Conservation (phyloP, 1,140 invertebrate species). For the Drosophila tristis region DNA sequence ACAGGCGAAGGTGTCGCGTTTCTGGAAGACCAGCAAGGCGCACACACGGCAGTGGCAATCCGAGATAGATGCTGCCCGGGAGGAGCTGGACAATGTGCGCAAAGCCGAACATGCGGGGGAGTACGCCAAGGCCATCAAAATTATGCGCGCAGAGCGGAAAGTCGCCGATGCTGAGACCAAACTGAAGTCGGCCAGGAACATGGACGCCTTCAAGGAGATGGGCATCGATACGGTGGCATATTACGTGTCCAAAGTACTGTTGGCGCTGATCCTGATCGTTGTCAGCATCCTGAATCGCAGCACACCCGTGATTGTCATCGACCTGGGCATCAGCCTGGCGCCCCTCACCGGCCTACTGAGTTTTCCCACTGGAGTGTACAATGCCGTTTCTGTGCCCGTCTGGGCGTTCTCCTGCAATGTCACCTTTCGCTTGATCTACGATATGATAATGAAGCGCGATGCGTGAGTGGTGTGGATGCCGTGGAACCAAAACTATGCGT, state of each 20-base stretch:
- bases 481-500: constrained; percentile 6
- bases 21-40: constrained; percentile 38
- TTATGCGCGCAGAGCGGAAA: constrained; percentile 74
- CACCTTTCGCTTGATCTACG: constrained; percentile 61
- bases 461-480: constrained; percentile 23
- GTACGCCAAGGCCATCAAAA: constrained; percentile 67
- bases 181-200: constrained; percentile 37
- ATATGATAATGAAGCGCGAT: constrained; percentile 48
- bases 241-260: constrained; percentile 61
- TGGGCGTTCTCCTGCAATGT: constrained; percentile 79
- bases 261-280: constrained; percentile 55
- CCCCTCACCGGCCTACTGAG: constrained; percentile 68
- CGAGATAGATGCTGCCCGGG: constrained; percentile 52
- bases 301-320: constrained; percentile 65
- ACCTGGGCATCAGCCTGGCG: constrained; percentile 60
- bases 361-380: constrained; percentile 73
- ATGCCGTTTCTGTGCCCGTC: constrained; percentile 72
- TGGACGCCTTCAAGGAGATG: constrained; percentile 49
- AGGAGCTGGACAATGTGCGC: constrained; percentile 53
- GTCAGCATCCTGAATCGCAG: constrained; percentile 66
- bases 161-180: constrained; percentile 51
- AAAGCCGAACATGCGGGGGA: constrained; percentile 55
- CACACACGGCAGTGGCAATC: constrained; percentile 24
- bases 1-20: constrained; percentile 66
- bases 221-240: constrained; percentile 61